Evolutionary conservation across 2,797 vertebrate genomes (phyloP), one percentile per base, ranked within the genome.

Genomic region (Pantherophis vulpinus): DNA sequence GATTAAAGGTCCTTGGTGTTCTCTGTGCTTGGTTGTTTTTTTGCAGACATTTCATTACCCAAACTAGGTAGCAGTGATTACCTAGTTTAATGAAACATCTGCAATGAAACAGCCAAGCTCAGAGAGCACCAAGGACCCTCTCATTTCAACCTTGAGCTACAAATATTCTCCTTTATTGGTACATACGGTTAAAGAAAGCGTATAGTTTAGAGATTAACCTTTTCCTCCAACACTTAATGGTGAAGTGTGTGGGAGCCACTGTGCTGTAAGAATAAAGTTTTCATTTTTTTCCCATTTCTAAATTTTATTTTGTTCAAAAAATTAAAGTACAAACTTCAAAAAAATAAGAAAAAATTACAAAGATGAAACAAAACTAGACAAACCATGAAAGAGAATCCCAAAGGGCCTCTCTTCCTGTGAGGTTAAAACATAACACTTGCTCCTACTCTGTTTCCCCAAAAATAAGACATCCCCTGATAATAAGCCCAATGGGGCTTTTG

Each of bases 101-200:
- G n/a, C n/a, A 70, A 70, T 16, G 32, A 74, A 74, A 74, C 66
- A 74, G 32, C n/a, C n/a, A 74, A 37, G 66, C n/a, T 70, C 13
- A 70, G n/a, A 70, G 2, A 32, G 6, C n/a, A 37, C 16, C 32
- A 74, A 74, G 32, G 32, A 74, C 32, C 0, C 14, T 14, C 32
- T 37, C 70, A 37, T 37, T 18, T 37, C 32, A 74, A 37, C 16
- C 32, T 16, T 74, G 70, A 9, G 16, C 70, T 74, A 37, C 70
- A 74, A 74, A 74, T 74, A 74, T 74, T 37, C 70, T 32, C 95
- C 95, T 97, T 94, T 93, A 93, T 94, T 95, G 94, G 96, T 97
- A 94, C 88, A 29, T 94, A 96, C 94, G 94, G 95, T 96, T 96
- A 95, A 96, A 95, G 55, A 96, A 94, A 93, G 94, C 94, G 61